A percentile compares a stretch with the other conserved stretches of the same genome.
These are phyloP conservation scores for Acropternis orthonyx DNA, from an alignment of 2,797 vertebrate species.

Conservation along the genomic window DNA sequence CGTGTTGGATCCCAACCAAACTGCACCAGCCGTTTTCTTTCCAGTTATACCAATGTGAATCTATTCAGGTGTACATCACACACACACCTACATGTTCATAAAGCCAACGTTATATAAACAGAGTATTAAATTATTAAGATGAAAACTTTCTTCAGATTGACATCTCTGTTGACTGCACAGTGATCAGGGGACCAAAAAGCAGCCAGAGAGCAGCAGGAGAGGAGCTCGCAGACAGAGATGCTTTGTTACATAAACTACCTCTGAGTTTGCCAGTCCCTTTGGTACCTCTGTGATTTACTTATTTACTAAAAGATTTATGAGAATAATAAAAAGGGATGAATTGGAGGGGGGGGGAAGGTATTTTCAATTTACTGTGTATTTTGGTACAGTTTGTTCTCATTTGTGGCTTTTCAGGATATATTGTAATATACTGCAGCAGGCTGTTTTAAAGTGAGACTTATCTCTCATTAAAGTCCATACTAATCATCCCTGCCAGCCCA, in stretches of 20 bases:
- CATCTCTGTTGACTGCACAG: not conserved
- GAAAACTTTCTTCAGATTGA: not conserved
- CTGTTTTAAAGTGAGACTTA: not conserved
- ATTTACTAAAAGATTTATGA: not conserved
- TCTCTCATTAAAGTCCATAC: not conserved
- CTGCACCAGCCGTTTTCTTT: not conserved
- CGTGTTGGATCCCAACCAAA: not conserved
- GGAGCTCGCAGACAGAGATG: not conserved
- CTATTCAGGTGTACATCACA: not conserved
- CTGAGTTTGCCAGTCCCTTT: not conserved
- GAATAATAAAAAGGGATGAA: not conserved
- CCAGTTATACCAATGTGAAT: not conserved
- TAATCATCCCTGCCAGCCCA: not conserved
- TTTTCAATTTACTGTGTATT: not conserved
- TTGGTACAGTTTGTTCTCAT: not conserved
- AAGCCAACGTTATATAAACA: not conserved
- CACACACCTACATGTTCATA: not conserved
- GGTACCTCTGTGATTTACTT: not conserved
- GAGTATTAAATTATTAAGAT: not conserved
- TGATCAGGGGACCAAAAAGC: not conserved
- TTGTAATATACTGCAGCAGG: not conserved
- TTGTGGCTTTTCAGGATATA: not conserved
- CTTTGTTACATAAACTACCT: constrained; percentile 2
- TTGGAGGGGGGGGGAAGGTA: not conserved
- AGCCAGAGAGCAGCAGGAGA: not conserved